phyloP scores from a whole-genome alignment of 2,797 vertebrate species.

The Erpetoichthys calabaricus region DNA sequence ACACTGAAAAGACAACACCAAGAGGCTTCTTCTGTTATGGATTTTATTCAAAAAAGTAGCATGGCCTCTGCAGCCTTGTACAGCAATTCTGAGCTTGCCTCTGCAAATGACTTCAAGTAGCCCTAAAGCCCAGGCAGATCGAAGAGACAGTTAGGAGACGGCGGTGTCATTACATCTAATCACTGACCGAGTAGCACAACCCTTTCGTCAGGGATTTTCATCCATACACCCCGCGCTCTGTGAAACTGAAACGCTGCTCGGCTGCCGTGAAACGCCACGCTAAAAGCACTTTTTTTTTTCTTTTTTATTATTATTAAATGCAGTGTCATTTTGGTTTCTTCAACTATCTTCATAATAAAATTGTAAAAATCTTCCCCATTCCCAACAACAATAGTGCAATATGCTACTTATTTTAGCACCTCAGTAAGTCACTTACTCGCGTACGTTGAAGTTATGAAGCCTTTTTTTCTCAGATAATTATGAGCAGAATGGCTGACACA shows the following conservation, averaged over 20 bases:
- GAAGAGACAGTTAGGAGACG: constrained; percentile 17
- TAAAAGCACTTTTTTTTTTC: neutral
- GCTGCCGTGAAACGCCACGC: neutral
- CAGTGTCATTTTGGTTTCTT: neutral
- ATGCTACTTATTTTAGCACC: constrained; percentile 6
- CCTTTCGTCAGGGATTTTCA: constrained; percentile 87
- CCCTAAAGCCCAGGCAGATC: no score
- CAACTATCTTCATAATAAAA: neutral
- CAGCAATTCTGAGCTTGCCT: no score
- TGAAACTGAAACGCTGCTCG: constrained; percentile 25
- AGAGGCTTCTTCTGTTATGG: no score
- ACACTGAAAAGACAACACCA: no score
- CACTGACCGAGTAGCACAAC: constrained; percentile 63
- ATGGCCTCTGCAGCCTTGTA: no score
- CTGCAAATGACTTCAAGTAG: no score
- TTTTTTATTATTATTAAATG: neutral
- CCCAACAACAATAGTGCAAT: constrained; percentile 9
- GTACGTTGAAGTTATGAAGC: constrained; percentile 6
- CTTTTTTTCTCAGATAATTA: no score
- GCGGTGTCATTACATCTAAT: constrained; percentile 65
- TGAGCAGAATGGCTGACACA: no score
- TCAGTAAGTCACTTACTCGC: neutral
- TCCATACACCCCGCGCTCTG: constrained; percentile 50
- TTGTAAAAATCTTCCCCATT: neutral
- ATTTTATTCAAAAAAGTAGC: no score